Evolutionary conservation across 92 coral and sea anemone genomes (phyloP), one percentile per base, ranked within the genome.

Genomic region (Zoanthus solanderi): DNA sequence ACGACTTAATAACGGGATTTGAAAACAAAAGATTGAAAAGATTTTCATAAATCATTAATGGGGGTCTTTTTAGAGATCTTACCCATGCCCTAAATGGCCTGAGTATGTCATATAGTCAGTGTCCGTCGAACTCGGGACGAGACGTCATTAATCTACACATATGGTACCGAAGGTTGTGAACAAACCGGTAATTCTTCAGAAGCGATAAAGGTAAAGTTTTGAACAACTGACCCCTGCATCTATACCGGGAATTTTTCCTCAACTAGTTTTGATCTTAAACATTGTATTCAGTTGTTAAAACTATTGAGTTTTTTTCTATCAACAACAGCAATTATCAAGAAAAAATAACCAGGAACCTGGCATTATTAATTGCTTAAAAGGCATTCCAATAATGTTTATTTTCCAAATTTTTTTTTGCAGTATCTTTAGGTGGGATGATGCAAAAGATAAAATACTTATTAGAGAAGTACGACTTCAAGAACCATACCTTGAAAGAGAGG

Each of bases 401-500:
- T 60, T 60, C 67, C 67, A 14, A 60, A 60, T 0, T 60, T 60
- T 60, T 60, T 31, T 82, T 82, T 63, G 54, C 56, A 82, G 86
- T 34, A 82, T 29, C 72, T 82, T 66, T 82, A 63, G 86, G 76
- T 14, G 67, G 23, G 67, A 82, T 82, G 75, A 82, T 31, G 72
- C 75, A 82, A 82, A 65, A 65, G 75, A 82, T 65, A 65, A 18
- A 37, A 34, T 63, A 82, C 72, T 82, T 29, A 37, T 82, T 37
- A 82, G 76, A 63, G 76, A 82, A 63, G 11, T 82, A 74, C 58
- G 76, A 18, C 76, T 82, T 18, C 60, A 63, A 2, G 32, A 65
- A 34, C 86, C 86, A 63, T 82, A 60, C 54, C 75, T 82, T 32
- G 76, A 82, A 11, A 37, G 86, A 82, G 86, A 65, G 18, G 86